Evolutionary conservation across 2,888 invertebrate species (phyloP), one percentile per base, ranked within the genome.

Genomic region (Lasioglossum figueresi): DNA sequence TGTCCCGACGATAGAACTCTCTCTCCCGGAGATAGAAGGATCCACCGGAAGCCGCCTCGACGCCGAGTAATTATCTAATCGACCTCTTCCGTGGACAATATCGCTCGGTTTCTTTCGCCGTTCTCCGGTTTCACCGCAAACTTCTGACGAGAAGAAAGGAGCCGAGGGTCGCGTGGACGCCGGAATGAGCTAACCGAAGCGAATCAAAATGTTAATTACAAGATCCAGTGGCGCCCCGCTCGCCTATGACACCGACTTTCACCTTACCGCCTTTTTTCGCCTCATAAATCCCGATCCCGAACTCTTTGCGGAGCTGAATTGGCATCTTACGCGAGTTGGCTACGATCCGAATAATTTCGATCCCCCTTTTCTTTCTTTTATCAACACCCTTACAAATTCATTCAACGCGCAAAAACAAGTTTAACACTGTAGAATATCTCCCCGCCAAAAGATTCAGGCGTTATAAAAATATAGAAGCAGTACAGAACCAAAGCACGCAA

Each of bases 181-280:
- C 70, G 72, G 79, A 48, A 37, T 31, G 16, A 43, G 63, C 43
- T 74, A 82, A 74, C 78, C 31, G 37, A 82, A 79, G 85, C 80
- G 81, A 86, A 88, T 88, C 84, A 85, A 85, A 88, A 87, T 83
- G 87, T 88, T 88, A 88, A 88, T 88, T 87, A 85, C 86, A 71
- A 43, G 80, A 86, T 86, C 84, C 76, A 74, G 73, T 77, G 79
- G 31, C 37, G 27, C 16, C 37, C 34, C 34, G 19, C 78, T 31
- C 56, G 56, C 56, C 56, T 12, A n/a, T n/a, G 56, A 56, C 56
- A 56, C 56, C 56, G 56, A 4, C 56, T 12, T 56, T 56, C 82
- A 56, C 31, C 63, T 43, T 52, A 74, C 43, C 77, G 63, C 27
- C 31, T 16, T 74, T 81, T 83, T 85, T 87, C 82, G 76, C 84